These are phyloP conservation scores for Coilia nasus DNA, from an alignment of 2,797 vertebrate genomes.

Conservation along the genomic window DNA sequence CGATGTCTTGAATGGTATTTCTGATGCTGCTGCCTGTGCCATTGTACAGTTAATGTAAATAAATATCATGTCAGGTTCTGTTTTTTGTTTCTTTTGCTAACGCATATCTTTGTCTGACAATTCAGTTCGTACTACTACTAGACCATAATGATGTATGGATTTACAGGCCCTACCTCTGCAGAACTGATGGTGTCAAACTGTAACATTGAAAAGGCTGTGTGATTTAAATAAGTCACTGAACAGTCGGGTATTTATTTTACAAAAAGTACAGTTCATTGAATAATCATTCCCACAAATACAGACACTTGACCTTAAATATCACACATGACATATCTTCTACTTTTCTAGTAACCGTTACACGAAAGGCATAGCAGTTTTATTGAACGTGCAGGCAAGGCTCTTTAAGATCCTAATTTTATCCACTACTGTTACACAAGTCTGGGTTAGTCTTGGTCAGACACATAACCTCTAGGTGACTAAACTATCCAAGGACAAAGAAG, in stretches of 20 bases:
- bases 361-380: not conserved
- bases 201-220: not conserved
- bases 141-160: too few species aligned
- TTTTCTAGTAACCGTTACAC: not conserved
- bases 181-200: not conserved
- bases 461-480: not conserved
- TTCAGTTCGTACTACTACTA: too few species aligned
- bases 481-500: not conserved
- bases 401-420: not conserved
- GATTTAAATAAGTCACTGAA: not conserved
- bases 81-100: too few species aligned
- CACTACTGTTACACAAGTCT: not conserved
- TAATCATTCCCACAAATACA: constrained; percentile 6
- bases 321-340: not conserved
- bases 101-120: too few species aligned
- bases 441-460: not conserved
- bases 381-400: not conserved
- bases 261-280: not conserved
- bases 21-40: not conserved
- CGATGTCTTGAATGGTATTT: not conserved
- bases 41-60: not conserved
- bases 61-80: not conserved
- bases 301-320: not conserved
- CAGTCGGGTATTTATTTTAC: not conserved
- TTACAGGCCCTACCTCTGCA: not conserved